Base-by-base conservation (phyloP, 2,888 invertebrate species). In the Apamea anceps region DNA sequence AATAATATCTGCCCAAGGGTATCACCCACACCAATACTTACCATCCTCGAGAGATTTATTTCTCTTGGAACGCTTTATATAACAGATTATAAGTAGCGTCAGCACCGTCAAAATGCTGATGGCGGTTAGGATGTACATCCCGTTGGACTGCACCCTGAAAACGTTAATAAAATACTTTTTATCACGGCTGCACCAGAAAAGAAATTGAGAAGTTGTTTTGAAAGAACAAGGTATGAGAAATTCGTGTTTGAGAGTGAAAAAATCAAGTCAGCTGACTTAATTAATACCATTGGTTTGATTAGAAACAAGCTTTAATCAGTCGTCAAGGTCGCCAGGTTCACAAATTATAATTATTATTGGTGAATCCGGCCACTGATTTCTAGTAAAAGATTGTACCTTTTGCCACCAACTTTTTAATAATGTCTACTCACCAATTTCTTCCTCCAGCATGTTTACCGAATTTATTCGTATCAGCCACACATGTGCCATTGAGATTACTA, bases 131-230 rank as follows among this genome's bases (percentile, higher is more conserved):
- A 87, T 51, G 54, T 84, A 85, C 13, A 67, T 25, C 87, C 87
- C 84, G 45, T 72, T 60, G 3, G 70, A 60, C n/a, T 62, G 42
- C 42, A 72, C 0, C 87, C 85, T 85, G 73, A 60, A 79, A 85
- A 84, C 13, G 6, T 13, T 42, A 67, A 45, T 1, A 12, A 54
- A 82, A 45, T 28, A 3, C 1, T 12, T n/a, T 32, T 15, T 25
- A 79, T 18, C 2, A 57, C 32, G 0, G 37, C 21, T 12, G 66
- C 37, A 66, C 32, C 37, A 18, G 18, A 25, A 71, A 71, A 71
- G 0, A 37, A 37, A 57, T 37, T 54, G 54, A 54, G 15, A 18
- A 25, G 5, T 51, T 51, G 2, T 54, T 71, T 71, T 32, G 15
- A 51, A 32, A 51, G 10, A 54, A 25, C 32, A 10, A n/a, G 25